These are phyloP conservation scores for Pelvicachromis taeniatus DNA, from an alignment of 2,113 vertebrate genomes.

Conservation along the genomic window DNA sequence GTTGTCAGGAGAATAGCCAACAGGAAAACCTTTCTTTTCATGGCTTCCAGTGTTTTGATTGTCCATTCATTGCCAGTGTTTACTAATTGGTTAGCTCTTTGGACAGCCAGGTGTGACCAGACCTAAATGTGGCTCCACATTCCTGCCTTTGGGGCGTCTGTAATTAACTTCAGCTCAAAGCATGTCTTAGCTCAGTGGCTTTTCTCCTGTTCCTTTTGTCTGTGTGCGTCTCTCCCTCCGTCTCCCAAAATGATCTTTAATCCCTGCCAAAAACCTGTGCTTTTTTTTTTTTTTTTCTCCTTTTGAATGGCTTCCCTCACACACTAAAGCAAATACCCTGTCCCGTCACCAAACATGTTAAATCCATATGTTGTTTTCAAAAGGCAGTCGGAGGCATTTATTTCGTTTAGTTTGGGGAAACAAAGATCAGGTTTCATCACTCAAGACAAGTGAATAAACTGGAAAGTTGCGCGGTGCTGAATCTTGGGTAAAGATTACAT, in stretches of 20 bases:
- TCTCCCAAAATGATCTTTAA: constrained; percentile 58
- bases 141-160: constrained; percentile 61
- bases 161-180: constrained; percentile 67
- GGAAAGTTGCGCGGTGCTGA: neutral
- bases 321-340: constrained; percentile 42
- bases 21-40: neutral
- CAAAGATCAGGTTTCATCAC: too few relatives aligned
- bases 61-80: constrained; percentile 44
- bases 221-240: neutral
- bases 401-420: too few relatives aligned
- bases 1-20: neutral
- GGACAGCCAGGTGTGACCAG: constrained; percentile 66
- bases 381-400: neutral
- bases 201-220: constrained; percentile 59
- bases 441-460: neutral
- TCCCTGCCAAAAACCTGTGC: constrained; percentile 63
- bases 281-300: neutral
- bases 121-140: constrained; percentile 64
- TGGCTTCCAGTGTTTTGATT: constrained; percentile 37
- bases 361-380: constrained; percentile 20
- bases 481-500: neutral
- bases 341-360: constrained; percentile 3
- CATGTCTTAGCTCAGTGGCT: constrained; percentile 50
- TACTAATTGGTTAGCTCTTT: constrained; percentile 54
- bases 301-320: constrained; percentile 17